Conservation (phyloP, 2,888 invertebrate species). For the Latrodectus hesperus region DNA sequence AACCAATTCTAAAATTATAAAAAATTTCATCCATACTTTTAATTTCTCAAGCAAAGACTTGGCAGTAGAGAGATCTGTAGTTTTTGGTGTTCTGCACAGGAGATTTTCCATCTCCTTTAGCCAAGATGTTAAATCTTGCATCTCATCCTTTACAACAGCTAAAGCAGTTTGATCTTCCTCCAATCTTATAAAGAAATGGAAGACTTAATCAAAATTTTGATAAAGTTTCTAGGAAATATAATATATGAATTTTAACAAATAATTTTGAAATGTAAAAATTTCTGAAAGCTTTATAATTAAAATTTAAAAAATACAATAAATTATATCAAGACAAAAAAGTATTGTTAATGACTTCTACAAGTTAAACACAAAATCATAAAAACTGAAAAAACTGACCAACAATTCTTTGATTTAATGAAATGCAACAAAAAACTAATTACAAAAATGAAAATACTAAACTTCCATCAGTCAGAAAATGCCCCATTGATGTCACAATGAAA, state of each 20-base stretch:
- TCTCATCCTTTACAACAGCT: conserved; percentile 74
- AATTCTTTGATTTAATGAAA: no score
- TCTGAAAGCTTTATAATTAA: neutral
- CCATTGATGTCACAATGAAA: no score
- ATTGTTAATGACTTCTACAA: no score
- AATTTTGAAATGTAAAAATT: neutral
- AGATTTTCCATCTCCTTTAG: conserved; percentile 77
- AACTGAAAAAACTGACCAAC: no score
- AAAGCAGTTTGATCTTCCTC: conserved; percentile 65
- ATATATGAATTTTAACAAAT: no score
- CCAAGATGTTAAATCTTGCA: conserved; percentile 75
- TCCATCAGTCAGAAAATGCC: no score
- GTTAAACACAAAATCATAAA: no score
- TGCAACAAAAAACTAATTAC: no score
- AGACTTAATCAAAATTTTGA: neutral
- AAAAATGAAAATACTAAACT: no score
- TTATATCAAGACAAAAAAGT: no score
- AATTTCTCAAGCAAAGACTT: conserved; percentile 81
- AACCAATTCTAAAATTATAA: neutral
- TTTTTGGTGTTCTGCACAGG: conserved; percentile 80
- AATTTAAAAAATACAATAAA: neutral
- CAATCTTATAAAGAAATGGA: conserved; percentile 26
- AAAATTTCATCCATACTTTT: conserved; percentile 77
- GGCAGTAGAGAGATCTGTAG: conserved; percentile 81
- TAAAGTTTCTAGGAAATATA: neutral